Base-by-base conservation (phyloP, 2,113 vertebrate genomes). In the Oxygymnocypris stewartii region DNA sequence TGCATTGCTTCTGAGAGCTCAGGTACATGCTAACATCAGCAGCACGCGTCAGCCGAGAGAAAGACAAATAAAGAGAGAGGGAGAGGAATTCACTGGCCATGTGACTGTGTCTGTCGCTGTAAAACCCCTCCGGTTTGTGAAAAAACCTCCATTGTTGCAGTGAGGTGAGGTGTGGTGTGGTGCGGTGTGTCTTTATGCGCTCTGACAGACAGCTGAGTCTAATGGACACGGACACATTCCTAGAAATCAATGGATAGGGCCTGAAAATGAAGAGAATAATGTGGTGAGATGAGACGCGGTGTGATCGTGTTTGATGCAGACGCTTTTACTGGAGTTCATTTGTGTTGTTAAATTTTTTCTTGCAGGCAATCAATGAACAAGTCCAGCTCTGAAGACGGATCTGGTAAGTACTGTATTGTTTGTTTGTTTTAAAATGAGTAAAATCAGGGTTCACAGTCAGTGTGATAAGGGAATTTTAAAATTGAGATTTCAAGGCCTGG, bases 321-420 rank as follows among this genome's bases (percentile, higher is more conserved):
- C 75, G 28, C 28, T 31, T 51, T 74, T 82, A 61, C 12, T 78
- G 65, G 23, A 37, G 4, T 84, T 90, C 20, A 82, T n/a, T n/a
- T 25, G 69, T 87, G 13, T 49, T 86, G 61, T 57, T 63, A n/a
- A n/a, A 80, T 85, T 92, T 93, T 92, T 73, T 80, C 89, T 94
- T 94, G 83, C 89, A 99, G 97, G 94, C 93, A 96, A 67, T 94
- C 95, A 88, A 95, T 98, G 93, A 96, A 97, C 92, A 98, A 97
- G 92, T 98, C 97, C 73, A 96, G 95, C 92, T 97, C 96, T 0
- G 98, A 99, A 89, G 98, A 99, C 91, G 93, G 96, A 89, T 96
- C 95, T 85, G 95, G 97, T 98, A 88, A 93, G 95, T 96, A 93
- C 88, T 75, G 35, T 10, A n/a, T 23, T 40, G 35, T 61, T 8